These are phyloP conservation scores for Pharmacophagus antenor DNA, from an alignment of 2,888 invertebrate species.

Conservation along the genomic window DNA sequence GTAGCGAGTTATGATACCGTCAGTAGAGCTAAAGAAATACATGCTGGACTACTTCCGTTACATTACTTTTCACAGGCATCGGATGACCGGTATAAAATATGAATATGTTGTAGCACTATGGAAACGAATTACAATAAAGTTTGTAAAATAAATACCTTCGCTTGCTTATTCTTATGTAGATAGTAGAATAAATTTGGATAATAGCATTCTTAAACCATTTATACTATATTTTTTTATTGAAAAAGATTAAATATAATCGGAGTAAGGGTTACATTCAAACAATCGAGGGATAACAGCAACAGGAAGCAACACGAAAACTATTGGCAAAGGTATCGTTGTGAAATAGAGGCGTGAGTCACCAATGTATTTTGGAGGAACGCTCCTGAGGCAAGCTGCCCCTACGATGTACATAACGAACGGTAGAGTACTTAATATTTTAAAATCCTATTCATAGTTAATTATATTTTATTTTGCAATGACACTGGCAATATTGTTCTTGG, in stretches of 20 bases:
- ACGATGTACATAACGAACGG: conserved; percentile 16
- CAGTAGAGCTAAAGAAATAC: no score
- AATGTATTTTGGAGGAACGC: conserved; percentile 60
- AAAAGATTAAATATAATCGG: background rate
- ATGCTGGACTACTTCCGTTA: no score
- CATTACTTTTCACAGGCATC: no score
- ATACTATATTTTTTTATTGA: background rate
- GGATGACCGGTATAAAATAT: no score
- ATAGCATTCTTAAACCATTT: background rate
- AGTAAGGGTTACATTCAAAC: conserved; percentile 12
- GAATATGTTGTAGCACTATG: no score
- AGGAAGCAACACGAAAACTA: conserved; percentile 76
- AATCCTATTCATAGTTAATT: conserved; percentile 4
- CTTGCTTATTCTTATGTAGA: no score
- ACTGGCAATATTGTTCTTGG: no score
- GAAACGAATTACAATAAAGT: no score
- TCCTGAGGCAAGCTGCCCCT: conserved; percentile 35
- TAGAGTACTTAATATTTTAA: conserved; percentile 18
- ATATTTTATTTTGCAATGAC: conserved; percentile 1
- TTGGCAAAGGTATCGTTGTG: conserved; percentile 76
- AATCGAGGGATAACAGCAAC: conserved; percentile 47
- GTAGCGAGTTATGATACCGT: no score
- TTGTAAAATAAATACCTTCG: no score
- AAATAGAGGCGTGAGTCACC: conserved; percentile 70
- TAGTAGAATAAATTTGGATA: no score